phyloP scores from a whole-genome alignment of 2,888 invertebrate genomes.

The Drosophila mimetica region DNA sequence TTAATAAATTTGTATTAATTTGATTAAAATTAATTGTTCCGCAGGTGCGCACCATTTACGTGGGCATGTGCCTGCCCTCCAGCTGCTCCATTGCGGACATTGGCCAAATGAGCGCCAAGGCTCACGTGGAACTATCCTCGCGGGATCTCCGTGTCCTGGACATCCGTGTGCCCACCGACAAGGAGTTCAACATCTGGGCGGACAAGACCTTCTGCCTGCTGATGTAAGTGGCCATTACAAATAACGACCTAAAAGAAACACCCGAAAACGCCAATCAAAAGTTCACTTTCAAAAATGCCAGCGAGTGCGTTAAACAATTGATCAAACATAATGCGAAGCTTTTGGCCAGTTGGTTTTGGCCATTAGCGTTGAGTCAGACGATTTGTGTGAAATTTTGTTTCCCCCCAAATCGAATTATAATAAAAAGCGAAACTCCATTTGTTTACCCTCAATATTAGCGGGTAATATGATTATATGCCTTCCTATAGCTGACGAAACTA shows the following conservation, averaged over 20 bases:
- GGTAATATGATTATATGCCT: constrained; percentile 26
- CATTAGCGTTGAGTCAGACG: constrained; percentile 52
- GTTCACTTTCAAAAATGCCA: constrained; percentile 59
- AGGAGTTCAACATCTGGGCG: constrained; percentile 87
- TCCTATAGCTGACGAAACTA: background rate
- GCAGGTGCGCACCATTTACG: constrained; percentile 89
- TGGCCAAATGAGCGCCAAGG: constrained; percentile 86
- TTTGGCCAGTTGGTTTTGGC: constrained; percentile 34
- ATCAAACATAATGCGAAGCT: constrained; percentile 15
- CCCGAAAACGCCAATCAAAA: background rate
- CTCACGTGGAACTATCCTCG: constrained; percentile 84
- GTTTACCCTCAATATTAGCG: constrained; percentile 39
- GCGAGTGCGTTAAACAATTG: constrained; percentile 34
- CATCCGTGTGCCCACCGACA: constrained; percentile 89
- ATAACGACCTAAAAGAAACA: background rate
- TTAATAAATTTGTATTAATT: too few relatives aligned
- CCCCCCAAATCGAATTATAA: constrained; percentile 20
- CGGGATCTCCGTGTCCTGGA: constrained; percentile 87
- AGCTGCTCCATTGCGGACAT: constrained; percentile 88
- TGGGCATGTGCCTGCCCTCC: constrained; percentile 91
- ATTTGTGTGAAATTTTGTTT: constrained; percentile 49
- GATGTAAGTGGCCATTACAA: constrained; percentile 87
- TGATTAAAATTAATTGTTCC: background rate
- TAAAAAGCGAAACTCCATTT: constrained; percentile 62
- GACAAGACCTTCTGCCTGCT: constrained; percentile 90